Base-by-base conservation (phyloP, 2,888 invertebrate species). In the Nomada fabriciana region DNA sequence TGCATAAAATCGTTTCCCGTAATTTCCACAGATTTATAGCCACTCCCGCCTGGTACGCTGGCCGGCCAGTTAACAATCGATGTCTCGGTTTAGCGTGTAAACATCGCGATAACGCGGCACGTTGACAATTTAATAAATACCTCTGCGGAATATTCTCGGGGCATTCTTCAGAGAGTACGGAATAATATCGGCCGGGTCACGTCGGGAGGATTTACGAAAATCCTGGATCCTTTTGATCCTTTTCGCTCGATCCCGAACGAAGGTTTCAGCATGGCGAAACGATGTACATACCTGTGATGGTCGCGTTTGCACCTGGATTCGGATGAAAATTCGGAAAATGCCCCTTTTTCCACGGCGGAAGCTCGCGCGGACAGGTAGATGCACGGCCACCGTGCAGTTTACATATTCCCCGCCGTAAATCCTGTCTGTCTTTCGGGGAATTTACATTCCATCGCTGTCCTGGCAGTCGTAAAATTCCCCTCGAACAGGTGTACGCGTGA, bases 371-470 rank as follows among this genome's bases (percentile, higher is more conserved):
- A 65, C 83, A 84, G 84, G 76, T 75, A 76, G 72, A 74, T 59
- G 67, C 55, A 57, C 76, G 52, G 70, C 60, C 74, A 67, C 69
- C 29, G 65, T 29, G 52, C 74, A 57, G 76, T 67, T 74, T 76
- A 71, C 74, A 81, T 73, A 78, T 64, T 55, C 53, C 25, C 52
- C 65, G 53, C 76, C 85, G 84, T 85, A 85, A 85, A 85, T 85
- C 79, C 82, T 80, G 69, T 61, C 84, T 64, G 76, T 71, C 84
- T 84, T 82, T 84, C 55, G 76, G 52, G 55, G 84, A 84, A 84
- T 85, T 85, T 85, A 84, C 84, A 84, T 84, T 76, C 84, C 84
- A 78, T 79, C 72, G 64, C 67, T 71, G 82, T 69, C 64, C 47
- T 57, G 69, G 57, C 74, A 76, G 68, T 76, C 79, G 76, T 82